A percentile compares a stretch with the other conserved stretches of the same genome.
Evolutionary conservation across 23 tunicate species (phyloP).

Genomic region (Corella eumyota): DNA sequence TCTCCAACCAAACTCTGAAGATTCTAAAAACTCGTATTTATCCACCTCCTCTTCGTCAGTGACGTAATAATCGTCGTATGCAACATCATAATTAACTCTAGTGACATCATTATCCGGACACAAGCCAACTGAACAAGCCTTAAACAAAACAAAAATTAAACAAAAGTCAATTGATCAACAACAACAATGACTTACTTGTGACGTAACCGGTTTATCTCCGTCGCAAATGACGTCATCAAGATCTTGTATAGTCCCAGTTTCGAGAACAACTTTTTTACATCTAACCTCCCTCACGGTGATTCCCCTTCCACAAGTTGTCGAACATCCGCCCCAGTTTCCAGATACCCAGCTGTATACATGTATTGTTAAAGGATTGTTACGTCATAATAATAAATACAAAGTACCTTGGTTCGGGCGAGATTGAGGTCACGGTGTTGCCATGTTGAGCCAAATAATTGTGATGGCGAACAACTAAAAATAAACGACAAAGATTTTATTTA

Average conservation of each 20-base stretch:
- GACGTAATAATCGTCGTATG: constrained; percentile 14
- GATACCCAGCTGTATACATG: constrained; percentile 42
- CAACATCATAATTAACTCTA: background rate
- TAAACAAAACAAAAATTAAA: too few relatives aligned
- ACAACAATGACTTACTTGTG: constrained; percentile 17
- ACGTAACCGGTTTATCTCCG: constrained; percentile 23
- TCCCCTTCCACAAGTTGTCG: constrained; percentile 38
- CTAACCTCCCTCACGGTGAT: constrained; percentile 25
- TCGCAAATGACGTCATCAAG: constrained; percentile 17
- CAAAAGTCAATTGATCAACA: too few relatives aligned
- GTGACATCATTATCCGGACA: background rate
- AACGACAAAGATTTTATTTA: too few relatives aligned
- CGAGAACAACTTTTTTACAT: constrained; percentile 10
- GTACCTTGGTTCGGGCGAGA: background rate
- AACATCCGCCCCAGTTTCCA: constrained; percentile 45
- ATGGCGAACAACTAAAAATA: too few relatives aligned
- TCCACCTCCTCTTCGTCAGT: background rate
- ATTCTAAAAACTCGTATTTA: background rate
- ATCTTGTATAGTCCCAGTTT: constrained; percentile 6
- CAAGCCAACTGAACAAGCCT: constrained; percentile 5
- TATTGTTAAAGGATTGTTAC: background rate
- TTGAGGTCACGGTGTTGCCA: too few relatives aligned
- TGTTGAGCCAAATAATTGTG: too few relatives aligned
- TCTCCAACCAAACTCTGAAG: constrained; percentile 20
- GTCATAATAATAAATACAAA: too few relatives aligned